Evolutionary conservation across 1,140 invertebrate species (phyloP).

Genomic region (Eufriesea mexicana): DNA sequence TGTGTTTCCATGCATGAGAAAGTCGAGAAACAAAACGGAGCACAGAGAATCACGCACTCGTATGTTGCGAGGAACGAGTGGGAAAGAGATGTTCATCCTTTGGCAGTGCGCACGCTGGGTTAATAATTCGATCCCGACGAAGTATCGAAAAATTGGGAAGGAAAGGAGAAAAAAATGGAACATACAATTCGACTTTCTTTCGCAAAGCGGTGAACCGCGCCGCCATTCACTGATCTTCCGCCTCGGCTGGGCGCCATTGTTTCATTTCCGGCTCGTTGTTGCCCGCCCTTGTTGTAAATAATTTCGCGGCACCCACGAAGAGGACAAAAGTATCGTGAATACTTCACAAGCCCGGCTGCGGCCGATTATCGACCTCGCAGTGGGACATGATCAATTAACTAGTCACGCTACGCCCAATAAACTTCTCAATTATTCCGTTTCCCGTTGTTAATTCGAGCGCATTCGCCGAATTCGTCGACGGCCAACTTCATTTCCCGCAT

Average conservation of each 20-base stretch:
- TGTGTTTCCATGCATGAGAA: background rate
- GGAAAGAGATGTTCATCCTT: background rate
- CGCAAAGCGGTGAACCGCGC: too few species aligned
- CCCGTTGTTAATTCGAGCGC: background rate
- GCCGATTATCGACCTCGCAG: background rate
- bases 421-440: slow-evolving; percentile 23
- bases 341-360: background rate
- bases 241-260: background rate
- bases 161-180: background rate
- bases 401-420: background rate
- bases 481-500: background rate
- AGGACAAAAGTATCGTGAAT: background rate
- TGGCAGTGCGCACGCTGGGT: background rate
- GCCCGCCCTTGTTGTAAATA: background rate
- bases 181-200: background rate
- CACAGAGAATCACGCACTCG: background rate
- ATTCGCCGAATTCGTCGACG: background rate
- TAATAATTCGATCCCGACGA: background rate
- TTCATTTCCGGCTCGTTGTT: background rate
- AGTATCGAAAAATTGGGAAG: background rate
- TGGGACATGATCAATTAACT: slow-evolving; percentile 30
- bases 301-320: background rate
- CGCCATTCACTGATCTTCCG: background rate
- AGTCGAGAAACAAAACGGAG: background rate
- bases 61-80: background rate